Evolutionary conservation across 2,888 invertebrate genomes (phyloP).

Genomic region (Tetragnatha montana): DNA sequence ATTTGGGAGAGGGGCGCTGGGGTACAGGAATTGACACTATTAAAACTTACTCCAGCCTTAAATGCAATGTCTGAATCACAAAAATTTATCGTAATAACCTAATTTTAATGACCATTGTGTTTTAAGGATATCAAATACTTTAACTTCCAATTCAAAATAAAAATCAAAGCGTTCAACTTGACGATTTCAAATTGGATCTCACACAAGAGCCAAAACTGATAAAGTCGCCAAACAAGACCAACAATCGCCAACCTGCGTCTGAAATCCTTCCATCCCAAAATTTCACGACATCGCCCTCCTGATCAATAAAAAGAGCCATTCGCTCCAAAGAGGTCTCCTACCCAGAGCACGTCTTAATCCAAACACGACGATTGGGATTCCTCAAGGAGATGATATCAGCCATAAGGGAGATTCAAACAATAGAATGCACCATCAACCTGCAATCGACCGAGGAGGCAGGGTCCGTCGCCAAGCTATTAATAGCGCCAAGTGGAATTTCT

Average conservation of each 20-base stretch:
- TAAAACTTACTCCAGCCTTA: too few species aligned
- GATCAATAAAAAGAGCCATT: background rate
- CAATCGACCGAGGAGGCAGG: conserved; percentile 14
- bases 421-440: conserved; percentile 22
- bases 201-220: too few species aligned
- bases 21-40: too few species aligned
- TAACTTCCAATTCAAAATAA: too few species aligned
- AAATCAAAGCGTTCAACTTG: too few species aligned
- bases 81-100: too few species aligned
- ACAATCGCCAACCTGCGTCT: background rate
- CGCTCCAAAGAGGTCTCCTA: background rate
- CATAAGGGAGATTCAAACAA: background rate
- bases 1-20: too few species aligned
- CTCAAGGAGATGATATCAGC: background rate
- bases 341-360: background rate
- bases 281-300: background rate
- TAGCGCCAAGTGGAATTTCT: conserved; percentile 38
- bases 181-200: too few species aligned
- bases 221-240: background rate
- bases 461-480: conserved; percentile 42
- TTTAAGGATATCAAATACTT: too few species aligned
- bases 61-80: too few species aligned
- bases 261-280: background rate
- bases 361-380: background rate
- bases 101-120: too few species aligned